Evolutionary conservation across 2,113 vertebrate species (phyloP).

Genomic region (Ceyx melanurus): DNA sequence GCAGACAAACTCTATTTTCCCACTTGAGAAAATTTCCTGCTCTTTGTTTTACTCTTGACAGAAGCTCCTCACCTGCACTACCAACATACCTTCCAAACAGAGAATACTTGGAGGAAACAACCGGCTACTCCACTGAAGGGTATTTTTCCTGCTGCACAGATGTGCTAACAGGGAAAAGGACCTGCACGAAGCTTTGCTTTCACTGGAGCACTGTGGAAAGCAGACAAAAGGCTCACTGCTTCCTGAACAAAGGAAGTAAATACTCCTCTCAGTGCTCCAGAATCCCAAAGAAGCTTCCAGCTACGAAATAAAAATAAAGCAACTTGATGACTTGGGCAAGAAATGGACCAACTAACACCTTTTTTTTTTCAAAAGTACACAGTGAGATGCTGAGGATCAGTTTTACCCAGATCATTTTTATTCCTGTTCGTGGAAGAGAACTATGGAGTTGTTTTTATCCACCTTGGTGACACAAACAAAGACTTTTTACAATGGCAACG

Average conservation of each 20-base stretch:
- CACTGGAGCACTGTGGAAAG: neutral
- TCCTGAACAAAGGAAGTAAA: neutral
- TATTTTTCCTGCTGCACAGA: neutral
- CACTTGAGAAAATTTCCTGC: neutral
- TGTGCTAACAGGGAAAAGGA: neutral
- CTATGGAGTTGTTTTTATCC: neutral
- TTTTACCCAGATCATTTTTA: neutral
- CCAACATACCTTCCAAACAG: neutral
- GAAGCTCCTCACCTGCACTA: neutral
- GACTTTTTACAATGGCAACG: neutral
- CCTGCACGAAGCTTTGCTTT: neutral
- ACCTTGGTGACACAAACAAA: neutral
- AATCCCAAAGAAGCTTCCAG: slow-evolving; percentile 1
- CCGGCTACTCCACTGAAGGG: neutral
- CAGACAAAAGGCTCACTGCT: neutral
- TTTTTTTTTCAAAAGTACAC: neutral
- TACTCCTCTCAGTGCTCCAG: neutral
- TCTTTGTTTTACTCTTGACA: neutral
- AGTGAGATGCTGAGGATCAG: neutral
- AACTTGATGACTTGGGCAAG: neutral
- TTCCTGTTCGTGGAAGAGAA: neutral
- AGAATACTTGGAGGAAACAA: neutral
- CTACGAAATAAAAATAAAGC: neutral
- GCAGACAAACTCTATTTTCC: neutral
- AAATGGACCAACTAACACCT: neutral